These are phyloP conservation scores for Caenorhabditis latens DNA, from an alignment of 1,140 invertebrate species.

Conservation along the genomic window DNA sequence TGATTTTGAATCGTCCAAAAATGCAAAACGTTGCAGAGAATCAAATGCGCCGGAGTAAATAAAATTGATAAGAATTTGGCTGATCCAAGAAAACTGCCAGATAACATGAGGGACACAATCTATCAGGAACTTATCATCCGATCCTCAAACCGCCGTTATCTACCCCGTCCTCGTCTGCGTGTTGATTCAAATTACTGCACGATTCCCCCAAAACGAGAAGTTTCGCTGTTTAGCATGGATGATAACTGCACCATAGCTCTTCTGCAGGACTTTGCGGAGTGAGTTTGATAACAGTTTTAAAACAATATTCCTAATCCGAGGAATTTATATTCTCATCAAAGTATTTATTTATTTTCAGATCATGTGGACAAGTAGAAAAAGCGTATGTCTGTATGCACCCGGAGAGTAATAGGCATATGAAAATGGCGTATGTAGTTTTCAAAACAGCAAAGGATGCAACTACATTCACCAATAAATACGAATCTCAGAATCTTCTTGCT, in stretches of 20 bases:
- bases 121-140: neutral
- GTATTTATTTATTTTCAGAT: slow-evolving; percentile 38
- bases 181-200: slow-evolving; percentile 79
- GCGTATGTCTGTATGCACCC: slow-evolving; percentile 63
- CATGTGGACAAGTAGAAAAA: slow-evolving; percentile 56
- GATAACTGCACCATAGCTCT: slow-evolving; percentile 66
- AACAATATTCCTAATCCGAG: too few species aligned
- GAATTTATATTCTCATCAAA: neutral
- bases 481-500: slow-evolving; percentile 58
- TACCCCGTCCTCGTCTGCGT: neutral
- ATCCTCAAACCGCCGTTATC: neutral
- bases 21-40: neutral
- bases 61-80: neutral
- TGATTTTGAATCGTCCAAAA: too few species aligned
- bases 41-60: slow-evolving; percentile 3
- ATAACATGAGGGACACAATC: neutral
- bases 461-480: slow-evolving; percentile 33
- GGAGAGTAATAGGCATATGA: slow-evolving; percentile 59
- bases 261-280: slow-evolving; percentile 64
- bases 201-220: slow-evolving; percentile 64
- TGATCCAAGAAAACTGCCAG: neutral
- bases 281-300: too few species aligned
- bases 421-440: slow-evolving; percentile 68
- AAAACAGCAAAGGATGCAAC: slow-evolving; percentile 38
- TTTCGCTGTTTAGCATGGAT: slow-evolving; percentile 66